Percentiles rank a stretch among this genome's conserved stretches.
phyloP scores from a whole-genome alignment of 2,113 vertebrate species.

The Calyptommatus sinebrachiatus region DNA sequence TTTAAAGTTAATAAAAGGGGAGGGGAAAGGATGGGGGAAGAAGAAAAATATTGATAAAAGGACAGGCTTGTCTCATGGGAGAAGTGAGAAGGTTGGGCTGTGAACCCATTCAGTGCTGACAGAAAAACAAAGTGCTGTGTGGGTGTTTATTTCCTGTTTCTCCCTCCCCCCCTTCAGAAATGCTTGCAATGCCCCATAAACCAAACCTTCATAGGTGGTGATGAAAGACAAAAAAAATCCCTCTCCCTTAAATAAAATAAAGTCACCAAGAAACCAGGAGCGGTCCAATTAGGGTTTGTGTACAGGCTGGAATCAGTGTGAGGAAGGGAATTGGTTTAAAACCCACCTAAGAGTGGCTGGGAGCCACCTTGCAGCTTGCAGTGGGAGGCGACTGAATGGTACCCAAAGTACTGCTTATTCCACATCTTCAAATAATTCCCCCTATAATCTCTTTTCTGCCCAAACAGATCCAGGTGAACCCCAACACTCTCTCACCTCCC shows the following conservation, averaged over 20 bases:
- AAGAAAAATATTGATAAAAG: slow-evolving; percentile 9
- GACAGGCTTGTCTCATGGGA: not conserved
- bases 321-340: slow-evolving; percentile 44
- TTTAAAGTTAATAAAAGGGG: slow-evolving; percentile 33
- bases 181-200: slow-evolving; percentile 26
- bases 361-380: slow-evolving; percentile 22
- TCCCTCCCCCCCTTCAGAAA: not conserved
- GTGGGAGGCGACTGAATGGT: slow-evolving; percentile 16
- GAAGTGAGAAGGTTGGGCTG: not conserved
- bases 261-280: slow-evolving; percentile 24
- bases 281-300: slow-evolving; percentile 19
- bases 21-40: not conserved
- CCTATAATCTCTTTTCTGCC: slow-evolving; percentile 29
- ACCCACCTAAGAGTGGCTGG: slow-evolving; percentile 28
- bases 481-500: slow-evolving; percentile 40
- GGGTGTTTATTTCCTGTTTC: not conserved
- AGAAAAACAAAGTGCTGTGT: slow-evolving; percentile 18
- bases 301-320: slow-evolving; percentile 11
- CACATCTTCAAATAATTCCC: slow-evolving; percentile 26
- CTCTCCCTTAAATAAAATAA: not conserved
- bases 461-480: slow-evolving; percentile 36
- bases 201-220: slow-evolving; percentile 11
- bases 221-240: slow-evolving; percentile 23
- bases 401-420: slow-evolving; percentile 25
- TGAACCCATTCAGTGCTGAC: slow-evolving; percentile 10